Conservation (phyloP, 2,888 invertebrate genomes). For the Cerceris ruficornis region DNA sequence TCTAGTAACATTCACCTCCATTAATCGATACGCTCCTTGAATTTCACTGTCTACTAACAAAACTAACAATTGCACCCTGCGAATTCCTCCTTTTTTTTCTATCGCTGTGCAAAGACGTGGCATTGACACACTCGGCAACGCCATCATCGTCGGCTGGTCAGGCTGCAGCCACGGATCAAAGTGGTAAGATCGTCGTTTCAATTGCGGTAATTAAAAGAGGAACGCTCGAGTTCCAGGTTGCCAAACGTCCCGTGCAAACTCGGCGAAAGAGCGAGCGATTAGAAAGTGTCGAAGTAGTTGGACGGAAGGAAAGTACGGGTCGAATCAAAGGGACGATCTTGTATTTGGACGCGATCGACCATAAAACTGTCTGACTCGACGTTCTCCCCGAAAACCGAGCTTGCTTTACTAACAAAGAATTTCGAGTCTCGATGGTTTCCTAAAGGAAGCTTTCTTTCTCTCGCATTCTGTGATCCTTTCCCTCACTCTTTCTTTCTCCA, state of each 20-base stretch:
- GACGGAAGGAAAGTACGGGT: neutral
- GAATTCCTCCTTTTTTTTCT: constrained; percentile 50
- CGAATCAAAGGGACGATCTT: constrained; percentile 40
- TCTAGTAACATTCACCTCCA: neutral
- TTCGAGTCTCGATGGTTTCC: constrained; percentile 51
- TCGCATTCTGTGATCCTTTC: neutral
- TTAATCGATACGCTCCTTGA: no score
- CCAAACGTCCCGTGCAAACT: neutral
- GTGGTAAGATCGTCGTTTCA: constrained; percentile 67
- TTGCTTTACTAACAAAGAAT: constrained; percentile 51
- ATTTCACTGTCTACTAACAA: constrained; percentile 32
- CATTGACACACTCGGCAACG: constrained; percentile 73
- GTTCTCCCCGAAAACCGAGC: constrained; percentile 23
- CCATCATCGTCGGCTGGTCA: constrained; percentile 74
- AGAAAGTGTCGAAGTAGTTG: constrained; percentile 16
- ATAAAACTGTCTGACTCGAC: constrained; percentile 34
- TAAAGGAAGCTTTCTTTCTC: constrained; percentile 31
- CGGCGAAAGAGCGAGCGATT: constrained; percentile 1
- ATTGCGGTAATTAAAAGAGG: neutral
- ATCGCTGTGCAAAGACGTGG: constrained; percentile 72
- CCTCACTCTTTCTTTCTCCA: constrained; percentile 2
- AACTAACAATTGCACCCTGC: constrained; percentile 37
- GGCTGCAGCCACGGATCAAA: constrained; percentile 71
- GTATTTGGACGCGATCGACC: constrained; percentile 51
- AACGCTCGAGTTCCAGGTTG: neutral